phyloP scores from a whole-genome alignment of 1,140 invertebrate genomes.

The Drosophila littoralis region DNA sequence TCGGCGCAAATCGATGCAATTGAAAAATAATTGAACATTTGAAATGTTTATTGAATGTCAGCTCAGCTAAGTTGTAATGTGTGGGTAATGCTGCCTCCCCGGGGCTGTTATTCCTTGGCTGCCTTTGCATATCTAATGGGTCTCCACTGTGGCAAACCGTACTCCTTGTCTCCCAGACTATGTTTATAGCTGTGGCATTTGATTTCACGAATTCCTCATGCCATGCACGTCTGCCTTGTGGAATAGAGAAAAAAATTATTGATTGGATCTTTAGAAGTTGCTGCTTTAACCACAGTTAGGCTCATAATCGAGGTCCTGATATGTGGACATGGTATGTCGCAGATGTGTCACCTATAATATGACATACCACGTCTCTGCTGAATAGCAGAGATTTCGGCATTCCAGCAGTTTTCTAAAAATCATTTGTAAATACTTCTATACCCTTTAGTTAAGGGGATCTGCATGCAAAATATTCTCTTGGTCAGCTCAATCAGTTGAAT shows the following conservation, averaged over 20 bases:
- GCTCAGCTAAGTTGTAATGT: constrained; percentile 14
- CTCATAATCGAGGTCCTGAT: constrained; percentile 40
- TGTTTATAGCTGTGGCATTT: constrained; percentile 5
- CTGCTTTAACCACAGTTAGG: constrained; percentile 41
- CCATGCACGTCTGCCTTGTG: constrained; percentile 33
- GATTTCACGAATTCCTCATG: constrained; percentile 36
- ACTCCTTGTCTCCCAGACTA: not conserved
- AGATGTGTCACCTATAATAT: constrained; percentile 25
- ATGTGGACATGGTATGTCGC: constrained; percentile 23
- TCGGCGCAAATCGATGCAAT: constrained; percentile 46
- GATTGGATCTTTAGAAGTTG: constrained; percentile 40
- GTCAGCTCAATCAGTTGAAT: constrained; percentile 12
- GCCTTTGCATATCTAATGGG: constrained; percentile 43
- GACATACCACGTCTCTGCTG: not conserved
- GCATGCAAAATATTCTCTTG: not conserved
- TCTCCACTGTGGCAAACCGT: constrained; percentile 8
- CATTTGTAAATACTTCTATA: not conserved
- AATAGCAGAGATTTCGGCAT: constrained; percentile 1
- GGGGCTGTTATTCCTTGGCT: constrained; percentile 4
- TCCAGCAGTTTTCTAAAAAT: not conserved
- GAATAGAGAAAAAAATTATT: constrained; percentile 41
- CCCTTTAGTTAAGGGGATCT: not conserved
- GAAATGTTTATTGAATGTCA: constrained; percentile 55
- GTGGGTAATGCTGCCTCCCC: constrained; percentile 16
- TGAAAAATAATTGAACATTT: constrained; percentile 59